Base-by-base conservation (phyloP, 2,888 invertebrate genomes). In the Lycocerus yunnanus region DNA sequence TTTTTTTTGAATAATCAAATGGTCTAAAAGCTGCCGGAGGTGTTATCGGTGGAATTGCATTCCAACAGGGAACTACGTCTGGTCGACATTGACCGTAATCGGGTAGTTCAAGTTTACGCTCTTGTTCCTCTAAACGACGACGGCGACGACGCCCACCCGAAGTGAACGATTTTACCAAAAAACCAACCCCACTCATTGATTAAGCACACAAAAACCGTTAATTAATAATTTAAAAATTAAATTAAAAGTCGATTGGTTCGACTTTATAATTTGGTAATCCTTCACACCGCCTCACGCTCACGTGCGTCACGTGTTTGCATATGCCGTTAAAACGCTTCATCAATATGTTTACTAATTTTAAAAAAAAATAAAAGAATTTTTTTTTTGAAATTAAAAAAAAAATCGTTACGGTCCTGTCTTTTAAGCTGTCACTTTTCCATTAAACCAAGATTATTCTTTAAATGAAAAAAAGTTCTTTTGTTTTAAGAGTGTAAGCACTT, bases 161-260 rank as follows among this genome's bases (percentile, higher is more conserved):
- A 66, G 91, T 90, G 80, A 92, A 90, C 20, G 91, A 91, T 86
- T 92, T 93, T 87, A 92, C 91, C 79, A 91, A 84, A 80, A 90
- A 90, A 63, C 90, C 89, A 69, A 90, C 90, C 61, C 90, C 90
- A 84, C 90, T 91, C 90, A 91, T 90, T 60, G 18, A 72, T 66
- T 68, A 16, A 13, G n/a, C 8, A 63, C 13, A 63, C 61, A 18
- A 63, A 63, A 63, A 63, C 61, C 13, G 4, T 8, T 63, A 63
- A 63, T 63, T 63, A 16, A 18, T n/a, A 63, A 15, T 18, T 63
- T 63, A n/a, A 18, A 18, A 63, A n/a, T n/a, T 11, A 18, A 16
- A 60, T 8, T 15, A 63, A 63, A 61, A 61, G 18, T 61, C 16
- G 15, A 60, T 11, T 60, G 10, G 6, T 61, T 15, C 9, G 13